A percentile compares a stretch with the other conserved stretches of the same genome.
phyloP scores from a whole-genome alignment of 2,797 vertebrate genomes.

The Eleutherodactylus coqui region DNA sequence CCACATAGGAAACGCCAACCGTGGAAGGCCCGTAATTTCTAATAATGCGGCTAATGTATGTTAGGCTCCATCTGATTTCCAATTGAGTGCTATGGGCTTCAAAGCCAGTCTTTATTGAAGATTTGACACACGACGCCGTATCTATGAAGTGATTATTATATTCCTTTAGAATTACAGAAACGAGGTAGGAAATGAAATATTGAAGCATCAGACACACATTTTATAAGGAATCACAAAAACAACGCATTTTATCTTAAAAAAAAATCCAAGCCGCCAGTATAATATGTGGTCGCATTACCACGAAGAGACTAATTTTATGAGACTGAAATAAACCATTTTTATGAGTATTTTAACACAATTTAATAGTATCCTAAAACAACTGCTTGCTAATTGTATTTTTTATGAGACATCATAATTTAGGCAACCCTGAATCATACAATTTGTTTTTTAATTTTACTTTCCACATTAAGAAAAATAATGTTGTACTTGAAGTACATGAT shows the following conservation, averaged over 20 bases:
- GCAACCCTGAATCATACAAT: slow-evolving; percentile 39
- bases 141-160: neutral
- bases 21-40: too few species aligned
- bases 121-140: neutral
- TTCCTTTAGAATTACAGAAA: neutral
- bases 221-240: slow-evolving; percentile 10
- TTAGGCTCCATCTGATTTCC: neutral
- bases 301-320: slow-evolving; percentile 44
- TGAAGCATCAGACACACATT: neutral
- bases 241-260: slow-evolving; percentile 32
- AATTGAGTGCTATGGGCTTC: neutral
- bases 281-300: slow-evolving; percentile 39
- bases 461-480: slow-evolving; percentile 37
- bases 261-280: neutral
- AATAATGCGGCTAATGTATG: too few species aligned
- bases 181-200: neutral
- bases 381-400: slow-evolving; percentile 61
- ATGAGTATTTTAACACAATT: slow-evolving; percentile 57
- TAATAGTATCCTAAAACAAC: slow-evolving; percentile 60
- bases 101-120: neutral
- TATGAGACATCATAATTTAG: slow-evolving; percentile 49
- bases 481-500: slow-evolving; percentile 32
- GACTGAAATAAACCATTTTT: slow-evolving; percentile 53
- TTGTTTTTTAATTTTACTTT: slow-evolving; percentile 55
- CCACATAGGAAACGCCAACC: too few species aligned